Percentiles rank a stretch among this genome's conserved stretches.
Evolutionary conservation across 2,113 vertebrate genomes (phyloP).

Genomic region (Osmerus mordax): DNA sequence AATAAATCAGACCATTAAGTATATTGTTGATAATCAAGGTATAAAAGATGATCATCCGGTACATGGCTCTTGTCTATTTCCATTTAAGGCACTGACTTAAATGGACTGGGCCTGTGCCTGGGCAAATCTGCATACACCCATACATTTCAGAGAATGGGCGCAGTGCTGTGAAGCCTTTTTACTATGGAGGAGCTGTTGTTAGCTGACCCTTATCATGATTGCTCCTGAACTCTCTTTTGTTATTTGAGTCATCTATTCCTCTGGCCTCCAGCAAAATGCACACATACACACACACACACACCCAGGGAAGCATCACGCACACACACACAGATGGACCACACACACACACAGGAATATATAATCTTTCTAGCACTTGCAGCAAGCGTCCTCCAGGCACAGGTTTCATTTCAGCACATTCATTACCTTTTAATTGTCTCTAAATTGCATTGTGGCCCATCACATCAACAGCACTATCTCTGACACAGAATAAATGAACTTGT

Average conservation of each 20-base stretch:
- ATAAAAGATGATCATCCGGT: constrained; percentile 4
- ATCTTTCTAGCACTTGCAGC: constrained; percentile 57
- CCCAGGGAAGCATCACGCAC: constrained; percentile 13
- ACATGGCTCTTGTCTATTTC: neutral
- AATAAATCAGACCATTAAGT: constrained; percentile 24
- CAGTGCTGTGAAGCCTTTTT: constrained; percentile 28
- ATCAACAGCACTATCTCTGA: constrained; percentile 77
- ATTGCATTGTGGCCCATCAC: constrained; percentile 83
- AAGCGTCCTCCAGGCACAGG: constrained; percentile 78
- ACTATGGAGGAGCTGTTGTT: neutral
- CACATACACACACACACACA: constrained; percentile 14
- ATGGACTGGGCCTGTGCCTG: neutral
- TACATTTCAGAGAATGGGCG: constrained; percentile 17
- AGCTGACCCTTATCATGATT: constrained; percentile 11
- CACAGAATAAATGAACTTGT: constrained; percentile 59
- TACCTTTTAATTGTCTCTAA: constrained; percentile 93
- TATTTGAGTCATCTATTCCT: constrained; percentile 26
- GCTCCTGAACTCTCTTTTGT: constrained; percentile 12
- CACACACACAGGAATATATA: constrained; percentile 66
- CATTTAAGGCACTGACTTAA: constrained; percentile 1
- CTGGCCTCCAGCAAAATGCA: constrained; percentile 23
- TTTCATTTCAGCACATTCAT: constrained; percentile 84
- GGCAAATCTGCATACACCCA: neutral
- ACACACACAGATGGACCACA: constrained; percentile 45
- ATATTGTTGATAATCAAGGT: constrained; percentile 27